Evolutionary conservation across 2,113 vertebrate species (phyloP).

Genomic region (Forbesichthys papilliferus): DNA sequence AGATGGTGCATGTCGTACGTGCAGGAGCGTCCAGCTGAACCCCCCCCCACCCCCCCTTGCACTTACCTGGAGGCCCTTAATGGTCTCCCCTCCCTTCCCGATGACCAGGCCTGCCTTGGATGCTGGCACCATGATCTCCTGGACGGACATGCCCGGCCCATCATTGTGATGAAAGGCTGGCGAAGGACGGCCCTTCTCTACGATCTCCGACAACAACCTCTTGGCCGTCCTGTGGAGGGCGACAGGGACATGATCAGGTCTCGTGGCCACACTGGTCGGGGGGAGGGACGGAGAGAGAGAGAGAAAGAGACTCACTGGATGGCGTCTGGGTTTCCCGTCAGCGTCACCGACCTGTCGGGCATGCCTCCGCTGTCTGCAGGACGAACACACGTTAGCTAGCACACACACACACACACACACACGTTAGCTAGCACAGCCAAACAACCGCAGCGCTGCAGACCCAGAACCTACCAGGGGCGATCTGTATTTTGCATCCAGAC

Average conservation of each 20-base stretch:
- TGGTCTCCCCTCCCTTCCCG: slow-evolving; percentile 97
- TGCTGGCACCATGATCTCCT: slow-evolving; percentile 97
- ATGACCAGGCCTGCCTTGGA: slow-evolving; percentile 97
- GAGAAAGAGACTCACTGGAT: slow-evolving; percentile 84
- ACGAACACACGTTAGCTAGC: background rate
- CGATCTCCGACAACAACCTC: slow-evolving; percentile 91
- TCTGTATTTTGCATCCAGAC: slow-evolving; percentile 99
- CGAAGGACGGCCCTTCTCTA: slow-evolving; percentile 95
- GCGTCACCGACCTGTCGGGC: slow-evolving; percentile 93
- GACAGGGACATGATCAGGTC: no score
- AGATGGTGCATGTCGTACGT: no score
- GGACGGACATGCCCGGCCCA: slow-evolving; percentile 92
- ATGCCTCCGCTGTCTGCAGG: slow-evolving; percentile 91
- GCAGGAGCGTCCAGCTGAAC: no score
- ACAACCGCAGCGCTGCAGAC: no score
- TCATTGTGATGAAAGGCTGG: slow-evolving; percentile 95
- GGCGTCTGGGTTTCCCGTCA: slow-evolving; percentile 92
- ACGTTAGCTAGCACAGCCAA: no score
- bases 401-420: no score
- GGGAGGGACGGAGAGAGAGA: background rate
- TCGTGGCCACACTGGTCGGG: no score
- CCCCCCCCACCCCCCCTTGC: background rate
- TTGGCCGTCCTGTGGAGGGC: slow-evolving; percentile 82
- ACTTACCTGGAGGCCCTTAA: slow-evolving; percentile 94
- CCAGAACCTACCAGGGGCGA: slow-evolving; percentile 86